Conservation (phyloP, 2,797 vertebrate genomes). For the Chrosomus eos region DNA sequence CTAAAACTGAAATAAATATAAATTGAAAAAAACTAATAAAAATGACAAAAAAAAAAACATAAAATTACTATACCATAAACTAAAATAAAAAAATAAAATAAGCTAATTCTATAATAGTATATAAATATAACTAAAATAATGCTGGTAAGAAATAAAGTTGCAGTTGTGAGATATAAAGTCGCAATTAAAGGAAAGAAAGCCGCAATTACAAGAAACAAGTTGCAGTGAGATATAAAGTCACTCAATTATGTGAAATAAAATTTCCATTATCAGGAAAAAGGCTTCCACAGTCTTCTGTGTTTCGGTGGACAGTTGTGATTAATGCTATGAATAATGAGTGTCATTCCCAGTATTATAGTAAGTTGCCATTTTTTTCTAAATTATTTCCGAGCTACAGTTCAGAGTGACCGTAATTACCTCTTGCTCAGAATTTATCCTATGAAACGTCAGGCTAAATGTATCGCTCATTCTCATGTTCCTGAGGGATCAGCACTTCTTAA, state of each 20-base stretch:
- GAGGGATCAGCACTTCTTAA: conserved; percentile 36
- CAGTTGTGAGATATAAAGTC: background rate
- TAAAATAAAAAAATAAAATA: background rate
- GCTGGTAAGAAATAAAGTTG: background rate
- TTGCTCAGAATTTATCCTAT: conserved; percentile 5
- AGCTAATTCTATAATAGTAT: no score
- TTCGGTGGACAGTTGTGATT: background rate
- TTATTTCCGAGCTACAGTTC: conserved; percentile 21
- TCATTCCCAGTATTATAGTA: background rate
- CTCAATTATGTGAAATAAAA: conserved; percentile 2
- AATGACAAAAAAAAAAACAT: background rate
- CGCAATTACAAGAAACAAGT: background rate
- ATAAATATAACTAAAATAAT: background rate
- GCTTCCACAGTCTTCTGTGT: background rate
- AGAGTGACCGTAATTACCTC: conserved; percentile 32
- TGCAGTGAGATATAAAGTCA: background rate
- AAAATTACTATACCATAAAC: no score
- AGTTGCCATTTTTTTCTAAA: conserved; percentile 5
- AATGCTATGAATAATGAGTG: background rate
- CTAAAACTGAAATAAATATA: background rate
- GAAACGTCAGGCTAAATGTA: conserved; percentile 23
- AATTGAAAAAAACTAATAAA: background rate
- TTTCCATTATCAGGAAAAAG: background rate
- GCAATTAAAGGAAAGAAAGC: background rate
- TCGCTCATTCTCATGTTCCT: conserved; percentile 14